Percentiles rank a stretch among this genome's conserved stretches.
phyloP scores from a whole-genome alignment of 2,797 vertebrate species.

The Neosilurus mollespiculum region DNA sequence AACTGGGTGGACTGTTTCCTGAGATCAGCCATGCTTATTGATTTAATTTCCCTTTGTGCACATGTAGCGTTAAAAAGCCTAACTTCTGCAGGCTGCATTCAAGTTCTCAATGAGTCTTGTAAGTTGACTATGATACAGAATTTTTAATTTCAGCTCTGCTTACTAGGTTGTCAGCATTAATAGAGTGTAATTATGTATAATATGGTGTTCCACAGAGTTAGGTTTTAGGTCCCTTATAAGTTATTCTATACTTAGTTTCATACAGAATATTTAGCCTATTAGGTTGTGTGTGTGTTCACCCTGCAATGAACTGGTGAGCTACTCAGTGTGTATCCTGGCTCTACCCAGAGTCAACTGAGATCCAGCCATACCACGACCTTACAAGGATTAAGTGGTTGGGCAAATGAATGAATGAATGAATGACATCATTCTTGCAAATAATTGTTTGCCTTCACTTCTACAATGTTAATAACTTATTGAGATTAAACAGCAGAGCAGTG shows the following conservation, averaged over 20 bases:
- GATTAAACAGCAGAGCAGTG: not conserved
- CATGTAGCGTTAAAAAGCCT: not conserved
- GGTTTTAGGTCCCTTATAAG: not conserved
- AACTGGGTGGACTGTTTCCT: slow-evolving; percentile 19
- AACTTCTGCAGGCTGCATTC: not conserved
- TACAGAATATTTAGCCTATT: not conserved
- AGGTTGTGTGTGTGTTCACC: too few species aligned
- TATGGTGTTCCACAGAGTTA: not conserved
- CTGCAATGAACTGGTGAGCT: too few species aligned
- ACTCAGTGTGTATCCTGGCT: too few species aligned
- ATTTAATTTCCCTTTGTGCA: slow-evolving; percentile 7
- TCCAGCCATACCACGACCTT: too few species aligned
- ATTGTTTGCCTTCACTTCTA: not conserved
- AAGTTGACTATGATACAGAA: not conserved
- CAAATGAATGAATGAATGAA: too few species aligned
- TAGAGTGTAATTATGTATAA: not conserved
- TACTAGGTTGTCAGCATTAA: not conserved
- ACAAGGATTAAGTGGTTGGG: too few species aligned
- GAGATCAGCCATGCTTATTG: slow-evolving; percentile 24
- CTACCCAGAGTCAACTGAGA: too few species aligned
- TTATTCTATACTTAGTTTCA: not conserved
- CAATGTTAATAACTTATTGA: not conserved
- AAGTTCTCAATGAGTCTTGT: not conserved
- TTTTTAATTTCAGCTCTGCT: not conserved
- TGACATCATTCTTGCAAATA: too few species aligned